phyloP scores from a whole-genome alignment of 2,113 vertebrate species.

The Chitala chitala region DNA sequence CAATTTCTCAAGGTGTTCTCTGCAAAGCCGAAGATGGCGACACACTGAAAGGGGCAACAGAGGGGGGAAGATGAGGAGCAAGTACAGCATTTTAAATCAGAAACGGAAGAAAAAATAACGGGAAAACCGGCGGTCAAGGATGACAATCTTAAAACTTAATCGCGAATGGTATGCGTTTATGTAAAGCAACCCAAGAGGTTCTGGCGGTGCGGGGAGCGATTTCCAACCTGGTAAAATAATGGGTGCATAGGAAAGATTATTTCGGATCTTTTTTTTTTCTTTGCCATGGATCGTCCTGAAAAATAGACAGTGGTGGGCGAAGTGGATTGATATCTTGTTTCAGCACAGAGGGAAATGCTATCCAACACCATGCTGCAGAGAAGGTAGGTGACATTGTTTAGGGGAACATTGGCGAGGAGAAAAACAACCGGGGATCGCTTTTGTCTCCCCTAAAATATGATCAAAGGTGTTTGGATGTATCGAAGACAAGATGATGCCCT shows the following conservation, averaged over 20 bases:
- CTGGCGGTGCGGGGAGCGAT: slow-evolving; percentile 26
- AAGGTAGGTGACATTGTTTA: slow-evolving; percentile 54
- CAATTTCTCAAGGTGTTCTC: slow-evolving; percentile 68
- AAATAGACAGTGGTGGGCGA: slow-evolving; percentile 38
- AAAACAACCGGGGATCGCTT: slow-evolving; percentile 39
- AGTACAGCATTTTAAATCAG: slow-evolving; percentile 43
- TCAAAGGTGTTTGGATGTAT: slow-evolving; percentile 72
- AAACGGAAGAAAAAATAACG: slow-evolving; percentile 52
- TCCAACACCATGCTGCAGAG: slow-evolving; percentile 45
- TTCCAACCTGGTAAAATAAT: slow-evolving; percentile 35
- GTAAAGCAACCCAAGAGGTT: slow-evolving; percentile 27
- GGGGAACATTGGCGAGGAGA: slow-evolving; percentile 41
- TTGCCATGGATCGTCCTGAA: slow-evolving; percentile 36
- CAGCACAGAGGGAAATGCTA: slow-evolving; percentile 30
- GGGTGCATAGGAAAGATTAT: slow-evolving; percentile 28
- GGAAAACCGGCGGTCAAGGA: slow-evolving; percentile 18
- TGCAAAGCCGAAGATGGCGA: slow-evolving; percentile 72
- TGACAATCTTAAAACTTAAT: slow-evolving; percentile 31
- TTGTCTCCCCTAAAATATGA: slow-evolving; percentile 65
- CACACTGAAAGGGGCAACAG: slow-evolving; percentile 59
- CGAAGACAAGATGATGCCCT: slow-evolving; percentile 65
- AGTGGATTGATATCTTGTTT: slow-evolving; percentile 36
- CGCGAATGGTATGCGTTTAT: slow-evolving; percentile 33
- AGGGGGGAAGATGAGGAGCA: slow-evolving; percentile 47
- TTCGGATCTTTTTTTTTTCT: slow-evolving; percentile 26